Base-by-base conservation (phyloP, 2,797 vertebrate species). In the Capromys pilorides region DNA sequence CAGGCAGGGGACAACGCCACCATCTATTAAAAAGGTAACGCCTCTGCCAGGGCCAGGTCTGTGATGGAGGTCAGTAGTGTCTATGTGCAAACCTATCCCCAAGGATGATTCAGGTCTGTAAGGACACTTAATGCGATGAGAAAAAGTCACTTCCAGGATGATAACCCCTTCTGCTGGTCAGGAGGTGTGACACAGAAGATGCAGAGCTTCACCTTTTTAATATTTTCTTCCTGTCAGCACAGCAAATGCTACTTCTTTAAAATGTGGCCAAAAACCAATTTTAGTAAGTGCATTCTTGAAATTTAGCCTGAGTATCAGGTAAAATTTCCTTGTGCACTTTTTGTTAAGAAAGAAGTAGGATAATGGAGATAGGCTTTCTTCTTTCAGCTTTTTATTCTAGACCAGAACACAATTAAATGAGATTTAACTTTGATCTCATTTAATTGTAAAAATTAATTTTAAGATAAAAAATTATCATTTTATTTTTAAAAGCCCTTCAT, bases 361-460 rank as follows among this genome's bases (percentile, higher is more conserved):
- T n/a, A 79, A 67, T 49, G 22, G 66, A 85, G 33, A 62, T 84
- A 45, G 66, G n/a, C 22, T 85, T 94, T 14, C 24, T 64, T 75
- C 62, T 79, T 93, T 86, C 4, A 89, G 1, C 11, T 91, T 64
- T 86, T 83, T 26, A 41, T 84, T 90, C 22, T 64, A 79, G 33
- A 66, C 7, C 36, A 93, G n/a, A 81, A 91, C 90, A 94, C 5
- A 86, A 86, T 28, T 36, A 45, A 86, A 78, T 92, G 31, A 84
- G 18, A 83, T 66, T 66, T 94, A 93, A 89, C 82, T 77, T 77
- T 84, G 77, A 84, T 24, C 83, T 57, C 18, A 75, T 41, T 93
- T 95, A 93, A 77, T 41, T 93, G 3, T 67, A 64, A 92, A 84
- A 81, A 66, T 41, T 85, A 49, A 78, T 77, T 81, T 94, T 59